Evolutionary conservation across 2,797 vertebrate species (phyloP).

Genomic region (Paramormyrops hopkinsi): DNA sequence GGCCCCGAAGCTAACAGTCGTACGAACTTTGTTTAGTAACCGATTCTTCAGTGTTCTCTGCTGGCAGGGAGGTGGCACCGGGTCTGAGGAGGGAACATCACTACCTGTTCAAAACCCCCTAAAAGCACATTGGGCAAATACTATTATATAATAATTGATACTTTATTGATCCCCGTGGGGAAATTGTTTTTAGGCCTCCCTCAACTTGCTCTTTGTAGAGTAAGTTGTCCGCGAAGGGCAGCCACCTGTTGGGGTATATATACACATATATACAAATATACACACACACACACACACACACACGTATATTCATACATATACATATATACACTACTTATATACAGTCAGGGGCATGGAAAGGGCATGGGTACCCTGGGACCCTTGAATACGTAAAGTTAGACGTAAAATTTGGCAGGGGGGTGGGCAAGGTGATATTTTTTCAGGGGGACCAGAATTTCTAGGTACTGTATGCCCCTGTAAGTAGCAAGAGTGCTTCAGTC

Average conservation of each 20-base stretch:
- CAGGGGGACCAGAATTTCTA: background rate
- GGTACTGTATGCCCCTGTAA: background rate
- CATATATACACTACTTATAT: background rate
- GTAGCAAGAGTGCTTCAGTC: background rate
- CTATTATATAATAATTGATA: background rate
- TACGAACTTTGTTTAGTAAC: background rate
- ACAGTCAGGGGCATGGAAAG: background rate
- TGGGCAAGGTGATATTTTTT: background rate
- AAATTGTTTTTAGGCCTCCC: too few relatives aligned
- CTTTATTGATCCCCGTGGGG: too few relatives aligned
- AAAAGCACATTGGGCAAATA: background rate
- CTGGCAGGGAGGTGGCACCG: background rate
- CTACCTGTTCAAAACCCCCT: background rate
- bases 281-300: background rate
- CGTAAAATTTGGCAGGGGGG: background rate
- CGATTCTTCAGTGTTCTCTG: background rate
- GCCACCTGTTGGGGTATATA: background rate
- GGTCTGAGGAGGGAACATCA: background rate
- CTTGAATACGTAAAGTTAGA: background rate
- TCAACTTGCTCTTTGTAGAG: too few relatives aligned
- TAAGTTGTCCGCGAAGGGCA: too few relatives aligned
- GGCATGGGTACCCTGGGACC: background rate
- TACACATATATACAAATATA: background rate
- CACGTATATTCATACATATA: background rate
- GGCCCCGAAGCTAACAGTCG: background rate